phyloP scores from a whole-genome alignment of 2,888 invertebrate genomes.

The Uropetala carovei region DNA sequence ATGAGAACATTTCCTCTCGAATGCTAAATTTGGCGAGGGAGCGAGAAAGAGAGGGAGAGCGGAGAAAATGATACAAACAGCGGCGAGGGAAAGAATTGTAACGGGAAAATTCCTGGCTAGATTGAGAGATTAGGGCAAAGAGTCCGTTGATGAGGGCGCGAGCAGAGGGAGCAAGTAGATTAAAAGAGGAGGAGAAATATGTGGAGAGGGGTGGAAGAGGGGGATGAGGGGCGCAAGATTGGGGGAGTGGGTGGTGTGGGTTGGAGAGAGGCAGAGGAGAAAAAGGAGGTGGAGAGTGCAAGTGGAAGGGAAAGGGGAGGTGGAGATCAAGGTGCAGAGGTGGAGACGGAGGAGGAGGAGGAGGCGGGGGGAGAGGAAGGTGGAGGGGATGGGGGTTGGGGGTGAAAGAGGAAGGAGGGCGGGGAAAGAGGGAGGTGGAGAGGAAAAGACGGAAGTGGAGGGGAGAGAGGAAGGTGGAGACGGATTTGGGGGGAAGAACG shows the following conservation, averaged over 20 bases:
- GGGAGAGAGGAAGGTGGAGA: background rate
- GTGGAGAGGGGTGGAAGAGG: background rate
- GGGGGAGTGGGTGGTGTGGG: background rate
- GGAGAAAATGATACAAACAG: background rate
- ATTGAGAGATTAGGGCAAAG: conserved; percentile 13
- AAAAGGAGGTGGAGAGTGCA: background rate
- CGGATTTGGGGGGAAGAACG: too few species aligned
- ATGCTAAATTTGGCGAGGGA: background rate
- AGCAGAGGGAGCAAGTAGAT: background rate
- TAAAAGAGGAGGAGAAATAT: conserved; percentile 10
- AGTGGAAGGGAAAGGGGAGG: background rate
- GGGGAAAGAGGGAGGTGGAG: background rate
- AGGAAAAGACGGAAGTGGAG: background rate
- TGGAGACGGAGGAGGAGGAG: background rate
- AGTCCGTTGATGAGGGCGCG: background rate
- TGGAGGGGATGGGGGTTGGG: too few species aligned
- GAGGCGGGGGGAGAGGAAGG: background rate
- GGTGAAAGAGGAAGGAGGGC: too few species aligned
- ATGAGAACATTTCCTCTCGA: too few species aligned
- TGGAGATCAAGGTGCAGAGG: too few species aligned
- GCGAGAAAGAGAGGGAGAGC: background rate
- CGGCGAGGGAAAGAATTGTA: background rate
- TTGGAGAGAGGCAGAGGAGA: background rate
- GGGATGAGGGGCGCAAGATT: background rate
- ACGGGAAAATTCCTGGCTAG: background rate